Base-by-base conservation (phyloP, 2,888 invertebrate species). In the Proisotoma minuta region DNA sequence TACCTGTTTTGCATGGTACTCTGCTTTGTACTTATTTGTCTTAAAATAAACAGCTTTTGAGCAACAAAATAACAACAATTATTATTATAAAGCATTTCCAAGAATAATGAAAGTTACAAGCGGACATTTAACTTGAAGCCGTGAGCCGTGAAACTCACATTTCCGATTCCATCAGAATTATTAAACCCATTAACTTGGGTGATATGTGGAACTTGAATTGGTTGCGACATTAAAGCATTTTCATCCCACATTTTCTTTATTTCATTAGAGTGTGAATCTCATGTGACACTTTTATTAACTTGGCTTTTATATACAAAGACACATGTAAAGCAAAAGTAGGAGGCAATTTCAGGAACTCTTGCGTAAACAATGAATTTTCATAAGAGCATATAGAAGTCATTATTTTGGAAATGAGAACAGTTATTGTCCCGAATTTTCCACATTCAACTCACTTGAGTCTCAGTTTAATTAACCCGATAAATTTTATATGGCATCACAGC, bases 321-420 rank as follows among this genome's bases (percentile, higher is more conserved):
- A 47, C 47, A 47, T 47, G n/a, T 18, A n/a, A 8, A 47, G 10
- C 20, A 47, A 5, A 47, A 15, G 8, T 20, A 47, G 5, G 47
- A 47, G 20, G 20, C 20, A 5, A 39, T 51, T 43, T 51, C 27
- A 43, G 57, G 60, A 34, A 34, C 15, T 34, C 15, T 34, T 10
- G 54, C 54, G 54, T 39, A 54, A 23, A 54, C 54, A 54, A 54
- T 54, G 54, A 54, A 54, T 54, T 54, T 39, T 54, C 54, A 54
- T 54, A 39, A 22, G 29, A 34, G 39, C 20, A 54, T 39, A 39
- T 34, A 54, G 28, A 54, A 54, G 54, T 54, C 54, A 54, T 54
- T 54, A 54, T 54, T 39, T 54, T 39, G 3, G 39, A 54, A 34
- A 54, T 54, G 24, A 54, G 39, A 54, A 23, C 20, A 34, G 34